phyloP scores from a whole-genome alignment of 2,113 vertebrate genomes.

The Ailuropoda melanoleuca region DNA sequence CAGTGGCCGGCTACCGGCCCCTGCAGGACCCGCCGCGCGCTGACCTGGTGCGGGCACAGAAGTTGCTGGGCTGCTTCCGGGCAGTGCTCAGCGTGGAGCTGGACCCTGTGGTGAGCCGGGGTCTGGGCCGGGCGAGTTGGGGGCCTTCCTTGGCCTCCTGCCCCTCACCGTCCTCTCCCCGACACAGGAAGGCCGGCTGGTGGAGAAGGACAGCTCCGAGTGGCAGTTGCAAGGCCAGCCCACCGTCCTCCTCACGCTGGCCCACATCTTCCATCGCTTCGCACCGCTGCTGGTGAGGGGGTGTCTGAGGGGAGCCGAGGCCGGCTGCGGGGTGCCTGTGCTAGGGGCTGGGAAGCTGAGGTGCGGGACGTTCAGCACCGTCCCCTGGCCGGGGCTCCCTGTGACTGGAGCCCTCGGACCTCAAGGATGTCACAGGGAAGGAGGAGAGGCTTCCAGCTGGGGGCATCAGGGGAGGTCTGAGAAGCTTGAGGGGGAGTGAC shows the following conservation, averaged over 20 bases:
- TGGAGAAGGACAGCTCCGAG: constrained; percentile 86
- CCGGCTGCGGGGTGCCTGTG: fast-evolving
- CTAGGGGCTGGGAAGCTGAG: not conserved
- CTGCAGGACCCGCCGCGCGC: constrained; percentile 92
- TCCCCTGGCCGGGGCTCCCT: not conserved
- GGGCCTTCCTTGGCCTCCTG: not conserved
- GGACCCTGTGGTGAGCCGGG: constrained; percentile 87
- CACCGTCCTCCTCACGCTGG: constrained; percentile 91
- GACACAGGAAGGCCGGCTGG: constrained; percentile 91
- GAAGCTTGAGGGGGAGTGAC: not conserved
- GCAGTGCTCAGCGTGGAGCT: constrained; percentile 90
- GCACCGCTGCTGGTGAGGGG: constrained; percentile 95
- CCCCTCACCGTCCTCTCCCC: not conserved
- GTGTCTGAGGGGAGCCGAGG: fast-evolving
- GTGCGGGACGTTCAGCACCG: not conserved
- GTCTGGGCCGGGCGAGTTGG: not conserved
- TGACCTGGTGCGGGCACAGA: constrained; percentile 92
- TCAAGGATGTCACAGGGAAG: not conserved
- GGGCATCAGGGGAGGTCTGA: not conserved
- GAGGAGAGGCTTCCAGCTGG: not conserved
- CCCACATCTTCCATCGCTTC: constrained; percentile 96
- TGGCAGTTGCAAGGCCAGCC: constrained; percentile 95
- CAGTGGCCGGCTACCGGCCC: constrained; percentile 92
- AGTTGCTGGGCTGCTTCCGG: constrained; percentile 92
- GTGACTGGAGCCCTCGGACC: not conserved